Conservation (phyloP, 2,888 invertebrate genomes). For the Hyles lineata region DNA sequence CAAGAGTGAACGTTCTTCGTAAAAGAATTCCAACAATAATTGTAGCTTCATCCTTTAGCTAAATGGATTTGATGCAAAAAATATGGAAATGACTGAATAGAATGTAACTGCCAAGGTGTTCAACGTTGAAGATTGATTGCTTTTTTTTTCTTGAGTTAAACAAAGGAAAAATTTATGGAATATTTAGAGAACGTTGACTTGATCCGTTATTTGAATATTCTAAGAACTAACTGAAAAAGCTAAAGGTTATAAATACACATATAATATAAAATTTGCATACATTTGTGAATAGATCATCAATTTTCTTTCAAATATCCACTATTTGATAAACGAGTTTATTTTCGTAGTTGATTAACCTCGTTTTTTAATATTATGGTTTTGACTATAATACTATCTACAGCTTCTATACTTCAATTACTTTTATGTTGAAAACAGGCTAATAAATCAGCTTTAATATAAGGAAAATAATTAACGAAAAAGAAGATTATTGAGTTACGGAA, state of each 20-base stretch:
- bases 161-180: conserved; percentile 1
- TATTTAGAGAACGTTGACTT: conserved; percentile 33
- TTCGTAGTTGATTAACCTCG: background rate
- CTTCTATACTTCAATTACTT: background rate
- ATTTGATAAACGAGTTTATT: background rate
- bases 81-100: conserved; percentile 40
- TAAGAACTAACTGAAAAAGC: background rate
- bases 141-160: conserved; percentile 13
- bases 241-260: background rate
- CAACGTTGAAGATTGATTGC: conserved; percentile 38
- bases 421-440: background rate
- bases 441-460: too few relatives aligned
- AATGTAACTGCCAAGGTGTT: conserved; percentile 40
- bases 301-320: too few relatives aligned
- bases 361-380: background rate
- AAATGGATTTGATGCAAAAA: conserved; percentile 36
- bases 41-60: conserved; percentile 34
- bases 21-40: conserved; percentile 21
- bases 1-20: conserved; percentile 29
- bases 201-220: conserved; percentile 28
- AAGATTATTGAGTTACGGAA: too few relatives aligned
- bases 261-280: background rate
- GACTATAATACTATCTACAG: background rate
- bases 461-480: too few relatives aligned
- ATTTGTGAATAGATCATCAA: too few relatives aligned